Evolutionary conservation across 53 echinoderm and acorn worm genomes (phyloP).

Genomic region (Apostichopus leukothele): DNA sequence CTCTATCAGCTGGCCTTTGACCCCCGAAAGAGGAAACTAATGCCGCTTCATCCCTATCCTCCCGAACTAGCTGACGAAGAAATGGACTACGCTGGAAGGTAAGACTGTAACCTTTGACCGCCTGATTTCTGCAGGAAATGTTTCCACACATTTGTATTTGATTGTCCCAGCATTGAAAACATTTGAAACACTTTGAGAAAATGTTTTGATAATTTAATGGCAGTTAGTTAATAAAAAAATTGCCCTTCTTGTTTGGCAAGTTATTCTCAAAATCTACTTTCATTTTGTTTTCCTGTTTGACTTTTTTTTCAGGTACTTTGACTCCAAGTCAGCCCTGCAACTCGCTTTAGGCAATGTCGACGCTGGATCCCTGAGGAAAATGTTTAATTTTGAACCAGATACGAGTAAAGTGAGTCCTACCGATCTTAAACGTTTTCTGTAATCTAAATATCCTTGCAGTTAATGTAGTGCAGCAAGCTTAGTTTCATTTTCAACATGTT

Average conservation of each 20-base stretch:
- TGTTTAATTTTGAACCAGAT: slow-evolving; percentile 70
- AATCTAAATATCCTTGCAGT: no score
- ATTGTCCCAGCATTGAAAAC: no score
- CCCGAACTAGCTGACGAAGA: slow-evolving; percentile 62
- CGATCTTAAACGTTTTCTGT: not conserved
- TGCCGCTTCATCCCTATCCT: slow-evolving; percentile 79
- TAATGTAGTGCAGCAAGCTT: no score
- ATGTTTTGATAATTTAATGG: no score
- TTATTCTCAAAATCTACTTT: no score
- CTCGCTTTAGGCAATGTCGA: slow-evolving; percentile 87
- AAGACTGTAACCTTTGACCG: not conserved
- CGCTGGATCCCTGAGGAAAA: slow-evolving; percentile 63
- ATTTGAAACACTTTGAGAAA: no score
- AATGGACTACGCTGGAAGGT: slow-evolving; percentile 87
- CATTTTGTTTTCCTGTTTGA: no score
- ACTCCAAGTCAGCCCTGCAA: slow-evolving; percentile 59
- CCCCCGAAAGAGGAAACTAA: slow-evolving; percentile 65
- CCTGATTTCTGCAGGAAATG: no score
- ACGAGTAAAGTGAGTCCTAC: slow-evolving; percentile 61
- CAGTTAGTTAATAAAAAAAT: no score
- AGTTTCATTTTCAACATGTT: no score
- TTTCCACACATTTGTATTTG: no score
- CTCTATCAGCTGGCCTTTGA: slow-evolving; percentile 95
- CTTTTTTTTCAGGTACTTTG: slow-evolving; percentile 59
- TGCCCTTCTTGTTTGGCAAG: no score